Evolutionary conservation across 2,888 invertebrate genomes (phyloP).

Genomic region (Apamea monoglypha): DNA sequence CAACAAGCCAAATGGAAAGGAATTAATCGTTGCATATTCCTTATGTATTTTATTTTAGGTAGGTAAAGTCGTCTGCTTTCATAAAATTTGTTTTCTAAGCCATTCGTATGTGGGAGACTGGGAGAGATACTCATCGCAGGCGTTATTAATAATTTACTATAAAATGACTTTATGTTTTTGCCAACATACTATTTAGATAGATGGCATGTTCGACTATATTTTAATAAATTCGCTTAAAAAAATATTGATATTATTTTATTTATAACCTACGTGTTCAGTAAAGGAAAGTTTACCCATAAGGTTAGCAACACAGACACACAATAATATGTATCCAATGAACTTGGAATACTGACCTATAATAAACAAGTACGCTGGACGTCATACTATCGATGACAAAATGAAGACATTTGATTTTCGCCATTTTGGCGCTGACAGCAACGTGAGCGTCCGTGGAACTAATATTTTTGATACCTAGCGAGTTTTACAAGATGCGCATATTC

Average conservation of each 20-base stretch:
- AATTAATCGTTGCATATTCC: slow-evolving; percentile 15
- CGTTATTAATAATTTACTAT: background rate
- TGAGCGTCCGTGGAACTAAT: no score
- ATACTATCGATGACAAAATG: no score
- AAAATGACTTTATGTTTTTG: slow-evolving; percentile 8
- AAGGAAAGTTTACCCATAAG: slow-evolving; percentile 6
- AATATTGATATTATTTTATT: slow-evolving; percentile 23
- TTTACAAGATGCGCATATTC: no score
- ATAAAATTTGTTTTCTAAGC: slow-evolving; percentile 1
- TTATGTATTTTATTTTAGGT: background rate
- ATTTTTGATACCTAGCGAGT: no score
- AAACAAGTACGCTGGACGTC: no score
- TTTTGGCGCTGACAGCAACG: no score
- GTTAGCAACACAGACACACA: slow-evolving; percentile 36
- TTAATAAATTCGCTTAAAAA: slow-evolving; percentile 25
- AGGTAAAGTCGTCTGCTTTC: background rate
- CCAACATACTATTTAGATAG: background rate
- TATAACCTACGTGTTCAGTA: background rate
- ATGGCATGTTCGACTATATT: slow-evolving; percentile 2
- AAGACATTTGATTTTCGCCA: no score
- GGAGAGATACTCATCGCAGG: background rate
- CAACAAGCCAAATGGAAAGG: slow-evolving; percentile 43
- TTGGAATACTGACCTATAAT: no score
- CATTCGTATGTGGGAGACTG: background rate
- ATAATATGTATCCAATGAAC: slow-evolving; percentile 2